Conservation (phyloP, 2,888 invertebrate genomes). For the Erpobdella octoculata region DNA sequence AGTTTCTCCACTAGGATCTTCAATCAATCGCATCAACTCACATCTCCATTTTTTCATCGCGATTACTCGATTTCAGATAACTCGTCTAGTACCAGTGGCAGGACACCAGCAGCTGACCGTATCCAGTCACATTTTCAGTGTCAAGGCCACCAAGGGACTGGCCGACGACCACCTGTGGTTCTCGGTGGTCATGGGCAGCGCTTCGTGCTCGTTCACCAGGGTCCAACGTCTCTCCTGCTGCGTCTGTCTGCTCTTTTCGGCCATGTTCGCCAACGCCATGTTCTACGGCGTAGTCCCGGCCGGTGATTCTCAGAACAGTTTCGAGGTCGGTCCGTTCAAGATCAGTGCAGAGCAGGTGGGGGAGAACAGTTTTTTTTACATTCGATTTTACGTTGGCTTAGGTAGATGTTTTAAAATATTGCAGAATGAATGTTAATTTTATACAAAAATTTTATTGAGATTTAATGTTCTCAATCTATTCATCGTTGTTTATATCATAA, state of each 20-base stretch:
- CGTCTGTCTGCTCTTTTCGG: constrained; percentile 53
- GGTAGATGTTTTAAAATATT: too few relatives aligned
- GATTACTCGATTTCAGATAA: constrained; percentile 52
- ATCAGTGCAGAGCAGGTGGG: constrained; percentile 54
- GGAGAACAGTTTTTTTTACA: too few relatives aligned
- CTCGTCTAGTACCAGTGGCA: constrained; percentile 55
- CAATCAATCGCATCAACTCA: too few relatives aligned
- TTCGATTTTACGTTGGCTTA: too few relatives aligned
- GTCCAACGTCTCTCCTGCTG: constrained; percentile 53
- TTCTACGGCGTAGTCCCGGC: constrained; percentile 51
- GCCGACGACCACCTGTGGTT: constrained; percentile 56
- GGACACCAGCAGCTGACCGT: constrained; percentile 53
- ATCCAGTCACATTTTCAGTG: constrained; percentile 53
- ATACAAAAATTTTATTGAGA: not conserved
- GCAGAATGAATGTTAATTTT: too few relatives aligned
- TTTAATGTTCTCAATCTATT: not conserved
- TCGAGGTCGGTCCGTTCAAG: constrained; percentile 54
- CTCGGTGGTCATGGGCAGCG: constrained; percentile 55
- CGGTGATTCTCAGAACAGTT: constrained; percentile 40
- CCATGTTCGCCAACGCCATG: constrained; percentile 57
- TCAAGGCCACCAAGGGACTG: constrained; percentile 45
- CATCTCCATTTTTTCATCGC: too few relatives aligned
- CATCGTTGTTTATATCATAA: not conserved
- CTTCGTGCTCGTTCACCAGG: constrained; percentile 54
- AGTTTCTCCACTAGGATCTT: too few relatives aligned